A percentile compares a stretch with the other conserved stretches of the same genome.
phyloP scores from a whole-genome alignment of 2,888 invertebrate species.

The Caenorhabditis imperialis region DNA sequence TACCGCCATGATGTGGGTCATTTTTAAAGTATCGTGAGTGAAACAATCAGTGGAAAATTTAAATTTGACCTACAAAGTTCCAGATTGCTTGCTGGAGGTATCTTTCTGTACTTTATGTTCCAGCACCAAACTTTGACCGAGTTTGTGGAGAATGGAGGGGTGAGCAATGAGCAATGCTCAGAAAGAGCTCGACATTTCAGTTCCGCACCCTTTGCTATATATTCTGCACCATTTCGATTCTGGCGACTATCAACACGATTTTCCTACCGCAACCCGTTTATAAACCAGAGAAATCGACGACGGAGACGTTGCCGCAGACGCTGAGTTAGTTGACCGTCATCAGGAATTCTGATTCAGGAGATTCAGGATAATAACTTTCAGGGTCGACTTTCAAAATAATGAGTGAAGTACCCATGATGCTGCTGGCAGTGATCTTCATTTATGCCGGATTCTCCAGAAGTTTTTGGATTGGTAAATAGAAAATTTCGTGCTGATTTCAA shows the following conservation, averaged over 20 bases:
- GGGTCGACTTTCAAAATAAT: constrained; percentile 38
- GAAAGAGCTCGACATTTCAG: constrained; percentile 12
- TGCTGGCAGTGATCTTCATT: constrained; percentile 42
- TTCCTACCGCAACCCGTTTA: constrained; percentile 32
- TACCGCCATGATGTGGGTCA: constrained; percentile 44
- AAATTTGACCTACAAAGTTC: neutral
- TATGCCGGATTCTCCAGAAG: constrained; percentile 51
- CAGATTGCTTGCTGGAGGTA: constrained; percentile 48
- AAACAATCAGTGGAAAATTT: no score
- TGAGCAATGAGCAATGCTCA: constrained; percentile 1
- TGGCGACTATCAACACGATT: constrained; percentile 29
- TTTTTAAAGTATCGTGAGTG: constrained; percentile 49
- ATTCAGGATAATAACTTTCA: neutral
- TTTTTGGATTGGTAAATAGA: constrained; percentile 45
- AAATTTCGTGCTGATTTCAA: no score
- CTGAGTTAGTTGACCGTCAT: constrained; percentile 23
- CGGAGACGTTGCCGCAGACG: constrained; percentile 18
- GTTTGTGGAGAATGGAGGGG: constrained; percentile 22
- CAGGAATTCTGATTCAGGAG: no score
- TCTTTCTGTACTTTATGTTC: constrained; percentile 50
- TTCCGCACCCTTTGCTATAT: constrained; percentile 27
- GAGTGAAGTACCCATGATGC: constrained; percentile 26
- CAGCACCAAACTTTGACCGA: constrained; percentile 27
- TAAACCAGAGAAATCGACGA: constrained; percentile 29
- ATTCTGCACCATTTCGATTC: constrained; percentile 21